These are phyloP conservation scores for Pseudochromis fuscus DNA, from an alignment of 2,797 vertebrate species.

Conservation along the genomic window DNA sequence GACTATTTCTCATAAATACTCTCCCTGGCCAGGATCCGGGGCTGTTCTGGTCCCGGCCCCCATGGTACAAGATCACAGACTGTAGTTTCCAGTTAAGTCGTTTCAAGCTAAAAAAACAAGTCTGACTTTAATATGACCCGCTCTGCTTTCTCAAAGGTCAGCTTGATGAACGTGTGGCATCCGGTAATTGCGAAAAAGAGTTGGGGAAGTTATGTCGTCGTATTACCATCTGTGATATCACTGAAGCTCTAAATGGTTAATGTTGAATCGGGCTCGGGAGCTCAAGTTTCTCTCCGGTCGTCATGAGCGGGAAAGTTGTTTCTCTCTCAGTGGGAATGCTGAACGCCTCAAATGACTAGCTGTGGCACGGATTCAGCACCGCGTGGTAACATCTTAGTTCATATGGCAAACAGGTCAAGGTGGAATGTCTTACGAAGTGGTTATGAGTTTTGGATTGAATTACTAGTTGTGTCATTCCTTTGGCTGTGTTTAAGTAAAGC, in stretches of 20 bases:
- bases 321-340: conserved; percentile 48
- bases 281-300: conserved; percentile 28
- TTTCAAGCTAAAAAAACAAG: conserved; percentile 35
- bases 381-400: conserved; percentile 44
- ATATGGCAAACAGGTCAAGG: conserved; percentile 60
- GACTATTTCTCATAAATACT: conserved; percentile 76
- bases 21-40: conserved; percentile 51
- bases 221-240: conserved; percentile 49
- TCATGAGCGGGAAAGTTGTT: conserved; percentile 41
- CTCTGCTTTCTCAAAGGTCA: conserved; percentile 31
- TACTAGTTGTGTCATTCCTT: conserved; percentile 59
- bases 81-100: conserved; percentile 42
- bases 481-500: conserved; percentile 48
- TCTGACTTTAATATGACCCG: conserved; percentile 33
- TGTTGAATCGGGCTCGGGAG: conserved; percentile 29
- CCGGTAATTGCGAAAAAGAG: conserved; percentile 45
- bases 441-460: conserved; percentile 56
- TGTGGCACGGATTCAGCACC: conserved; percentile 43
- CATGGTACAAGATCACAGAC: conserved; percentile 42
- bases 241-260: conserved; percentile 37
- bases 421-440: conserved; percentile 57
- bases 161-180: conserved; percentile 40
- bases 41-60: conserved; percentile 47
- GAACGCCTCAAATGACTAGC: conserved; percentile 47
- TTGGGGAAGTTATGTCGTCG: conserved; percentile 42